A percentile compares a stretch with the other conserved stretches of the same genome.
Evolutionary conservation across 2,797 vertebrate species (phyloP).

Genomic region (Melanotaenia boesemani): DNA sequence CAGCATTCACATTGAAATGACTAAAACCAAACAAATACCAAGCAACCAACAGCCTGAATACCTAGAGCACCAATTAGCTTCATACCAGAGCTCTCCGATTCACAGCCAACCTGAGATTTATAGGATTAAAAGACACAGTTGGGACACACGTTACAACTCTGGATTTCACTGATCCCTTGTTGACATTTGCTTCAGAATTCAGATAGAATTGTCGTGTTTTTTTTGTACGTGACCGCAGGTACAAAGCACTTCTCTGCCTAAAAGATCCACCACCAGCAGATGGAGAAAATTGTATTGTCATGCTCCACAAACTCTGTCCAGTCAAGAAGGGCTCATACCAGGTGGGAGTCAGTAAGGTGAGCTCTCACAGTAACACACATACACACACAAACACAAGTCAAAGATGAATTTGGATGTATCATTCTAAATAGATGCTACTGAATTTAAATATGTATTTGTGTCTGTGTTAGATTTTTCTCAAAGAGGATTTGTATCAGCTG

Average conservation of each 20-base stretch:
- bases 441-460: conserved; percentile 4
- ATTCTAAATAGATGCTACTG: not conserved
- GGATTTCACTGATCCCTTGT: conserved; percentile 5
- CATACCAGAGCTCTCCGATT: conserved; percentile 2
- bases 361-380: conserved; percentile 6
- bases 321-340: conserved; percentile 86
- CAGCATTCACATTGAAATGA: conserved; percentile 18
- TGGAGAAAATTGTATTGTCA: conserved; percentile 88
- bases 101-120: not conserved
- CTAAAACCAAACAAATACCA: conserved; percentile 20
- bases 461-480: conserved; percentile 90
- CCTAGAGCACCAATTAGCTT: conserved; percentile 8
- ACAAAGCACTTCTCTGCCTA: conserved; percentile 91
- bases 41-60: conserved; percentile 4
- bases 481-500: conserved; percentile 92
- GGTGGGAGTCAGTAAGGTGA: conserved; percentile 93
- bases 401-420: not conserved
- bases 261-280: conserved; percentile 84
- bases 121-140: not conserved
- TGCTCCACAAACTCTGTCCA: conserved; percentile 90
- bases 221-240: conserved; percentile 79
- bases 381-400: not conserved
- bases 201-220: conserved; percentile 1
- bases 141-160: conserved; percentile 1
- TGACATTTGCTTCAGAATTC: conserved; percentile 9